Percentiles rank a stretch among this genome's conserved stretches.
Conservation (phyloP, 2,113 vertebrate genomes). For the Dunckerocampus dactyliophorus region DNA sequence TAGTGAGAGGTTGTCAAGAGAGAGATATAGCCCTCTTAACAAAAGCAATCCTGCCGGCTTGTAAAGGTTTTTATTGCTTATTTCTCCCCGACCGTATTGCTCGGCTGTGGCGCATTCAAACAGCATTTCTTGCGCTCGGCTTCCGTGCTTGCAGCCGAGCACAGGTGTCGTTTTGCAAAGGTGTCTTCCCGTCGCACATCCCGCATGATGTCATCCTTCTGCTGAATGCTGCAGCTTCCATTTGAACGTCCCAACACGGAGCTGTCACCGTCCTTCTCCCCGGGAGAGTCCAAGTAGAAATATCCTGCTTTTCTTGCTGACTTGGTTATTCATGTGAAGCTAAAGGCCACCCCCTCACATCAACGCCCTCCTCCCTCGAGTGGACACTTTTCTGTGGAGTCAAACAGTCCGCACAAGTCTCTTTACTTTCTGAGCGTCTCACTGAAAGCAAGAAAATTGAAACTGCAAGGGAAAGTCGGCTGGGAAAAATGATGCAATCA, state of each 20-base stretch:
- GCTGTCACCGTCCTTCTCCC: background rate
- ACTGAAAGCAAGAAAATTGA: constrained; percentile 7
- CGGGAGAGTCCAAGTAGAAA: background rate
- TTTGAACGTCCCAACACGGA: background rate
- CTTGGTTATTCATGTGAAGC: background rate
- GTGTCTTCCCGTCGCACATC: no score
- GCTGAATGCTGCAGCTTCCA: background rate
- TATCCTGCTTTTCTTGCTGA: background rate
- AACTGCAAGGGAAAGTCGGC: background rate
- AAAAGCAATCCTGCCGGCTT: background rate
- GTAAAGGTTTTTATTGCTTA: background rate
- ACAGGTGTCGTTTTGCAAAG: no score
- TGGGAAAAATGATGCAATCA: constrained; percentile 36
- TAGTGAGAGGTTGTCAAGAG: background rate
- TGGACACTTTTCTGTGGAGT: constrained; percentile 6
- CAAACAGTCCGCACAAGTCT: background rate
- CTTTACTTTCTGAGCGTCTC: no score
- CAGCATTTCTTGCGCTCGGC: no score
- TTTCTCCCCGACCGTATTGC: background rate
- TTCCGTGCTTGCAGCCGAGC: no score
- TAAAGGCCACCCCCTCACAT: background rate
- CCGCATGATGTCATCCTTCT: background rate
- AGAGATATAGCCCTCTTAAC: background rate
- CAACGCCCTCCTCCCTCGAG: constrained; percentile 21
- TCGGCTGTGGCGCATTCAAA: no score